These are phyloP conservation scores for Falco cherrug DNA, from an alignment of 2,797 vertebrate species.

Conservation along the genomic window DNA sequence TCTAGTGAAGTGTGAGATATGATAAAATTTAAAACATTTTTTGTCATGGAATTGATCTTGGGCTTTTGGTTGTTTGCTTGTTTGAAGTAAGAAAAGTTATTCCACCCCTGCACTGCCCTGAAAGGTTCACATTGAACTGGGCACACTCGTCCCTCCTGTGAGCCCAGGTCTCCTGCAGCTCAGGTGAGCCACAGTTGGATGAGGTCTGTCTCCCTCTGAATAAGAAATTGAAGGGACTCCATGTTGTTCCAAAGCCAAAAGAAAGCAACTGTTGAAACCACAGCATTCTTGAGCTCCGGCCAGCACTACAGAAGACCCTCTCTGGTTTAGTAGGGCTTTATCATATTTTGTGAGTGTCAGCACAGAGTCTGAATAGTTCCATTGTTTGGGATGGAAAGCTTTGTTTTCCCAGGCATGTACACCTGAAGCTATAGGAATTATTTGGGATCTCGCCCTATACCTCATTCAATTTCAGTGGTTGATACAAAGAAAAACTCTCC, in stretches of 20 bases:
- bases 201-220: neutral
- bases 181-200: conserved; percentile 35
- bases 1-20: neutral
- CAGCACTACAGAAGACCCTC: conserved; percentile 27
- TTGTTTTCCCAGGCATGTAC: neutral
- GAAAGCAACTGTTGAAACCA: conserved; percentile 60
- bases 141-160: neutral
- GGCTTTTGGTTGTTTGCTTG: neutral
- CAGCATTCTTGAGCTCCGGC: conserved; percentile 49
- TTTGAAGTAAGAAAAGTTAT: neutral
- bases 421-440: conserved; percentile 12
- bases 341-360: conserved; percentile 55
- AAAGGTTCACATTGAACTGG: neutral
- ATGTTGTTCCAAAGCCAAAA: conserved; percentile 15
- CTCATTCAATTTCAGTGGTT: neutral
- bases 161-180: neutral
- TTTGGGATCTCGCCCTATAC: neutral
- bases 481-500: neutral
- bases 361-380: conserved; percentile 35
- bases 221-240: neutral
- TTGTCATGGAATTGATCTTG: neutral
- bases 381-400: conserved; percentile 42
- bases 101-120: neutral
- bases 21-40: neutral
- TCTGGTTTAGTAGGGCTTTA: conserved; percentile 25